Base-by-base conservation (phyloP, 1,140 invertebrate genomes). In the Adoxophyes honmai region DNA sequence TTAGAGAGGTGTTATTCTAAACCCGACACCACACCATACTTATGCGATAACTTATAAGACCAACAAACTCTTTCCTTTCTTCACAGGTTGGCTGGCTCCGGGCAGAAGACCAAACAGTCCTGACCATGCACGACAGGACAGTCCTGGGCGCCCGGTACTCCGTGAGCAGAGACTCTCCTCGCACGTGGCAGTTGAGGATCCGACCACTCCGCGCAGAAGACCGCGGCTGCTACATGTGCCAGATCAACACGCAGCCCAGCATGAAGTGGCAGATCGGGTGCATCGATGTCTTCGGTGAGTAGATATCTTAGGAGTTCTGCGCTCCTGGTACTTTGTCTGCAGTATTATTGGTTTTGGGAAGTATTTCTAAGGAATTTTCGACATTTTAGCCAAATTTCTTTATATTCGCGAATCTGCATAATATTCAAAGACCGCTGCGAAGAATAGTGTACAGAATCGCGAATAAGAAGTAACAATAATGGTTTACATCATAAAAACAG, bases 221-320 rank as follows among this genome's bases (percentile, higher is more conserved):
- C 86, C 90, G 92, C 21, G 94, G 94, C 21, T 95, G 94, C 77
- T 96, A 96, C 80, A 96, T 96, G 94, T 96, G 95, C 73, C 95
- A 96, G 89, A 93, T 98, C 67, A 98, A 97, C 86, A 96, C 96
- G 0, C 81, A 86, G 63, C 93, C 92, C 36, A 92, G 93, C 13
- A 97, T 97, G 95, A 95, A 94, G 73, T 96, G 94, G 82, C 94
- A 95, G 82, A 90, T 95, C 37, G 97, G 95, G 14, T 97, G 96
- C 81, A 93, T 98, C 38, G 95, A 97, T 78, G 95, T 98, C 13
- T 93, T 95, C 82, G 95, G 96, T 97, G 81, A 90, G 87, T 75
- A 9, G n/a, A 44, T 18, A 11, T 7, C 13, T 33, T 14, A 3
- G 1, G 9, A 1, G 3, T 42, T 42, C 15, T 4, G 0, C 21